These are phyloP conservation scores for Zele albiditarsus DNA, from an alignment of 2,888 invertebrate genomes.

Conservation along the genomic window DNA sequence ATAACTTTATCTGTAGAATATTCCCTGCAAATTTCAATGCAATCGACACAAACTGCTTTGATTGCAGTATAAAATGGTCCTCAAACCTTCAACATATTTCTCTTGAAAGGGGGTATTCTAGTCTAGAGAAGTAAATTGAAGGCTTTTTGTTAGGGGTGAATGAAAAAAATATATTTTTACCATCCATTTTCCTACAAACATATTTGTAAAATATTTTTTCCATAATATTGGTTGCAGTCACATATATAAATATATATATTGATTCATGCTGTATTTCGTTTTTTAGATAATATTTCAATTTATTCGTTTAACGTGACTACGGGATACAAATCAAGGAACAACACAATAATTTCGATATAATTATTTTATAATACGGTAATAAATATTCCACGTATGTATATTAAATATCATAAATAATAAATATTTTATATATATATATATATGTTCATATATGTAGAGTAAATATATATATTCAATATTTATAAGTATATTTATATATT, in stretches of 20 bases:
- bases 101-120: no score
- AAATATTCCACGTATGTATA: slow-evolving; percentile 59
- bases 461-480: slow-evolving; percentile 50
- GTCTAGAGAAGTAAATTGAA: no score
- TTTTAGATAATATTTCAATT: slow-evolving; percentile 68
- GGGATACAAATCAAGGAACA: slow-evolving; percentile 69
- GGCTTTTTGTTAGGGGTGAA: no score
- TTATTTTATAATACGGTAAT: slow-evolving; percentile 62
- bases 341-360: slow-evolving; percentile 66
- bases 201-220: neutral
- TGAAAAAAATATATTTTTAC: no score
- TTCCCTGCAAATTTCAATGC: no score
- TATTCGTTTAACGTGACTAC: slow-evolving; percentile 71
- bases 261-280: neutral
- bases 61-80: no score
- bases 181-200: no score
- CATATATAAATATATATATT: neutral
- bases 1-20: no score
- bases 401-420: slow-evolving; percentile 52
- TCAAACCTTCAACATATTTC: no score
- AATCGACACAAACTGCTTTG: no score
- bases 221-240: slow-evolving; percentile 11
- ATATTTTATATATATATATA: slow-evolving; percentile 45
- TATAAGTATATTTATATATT: slow-evolving; percentile 52
- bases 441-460: neutral